phyloP scores from a whole-genome alignment of 1,140 invertebrate species.

The Polypedilum pembai region DNA sequence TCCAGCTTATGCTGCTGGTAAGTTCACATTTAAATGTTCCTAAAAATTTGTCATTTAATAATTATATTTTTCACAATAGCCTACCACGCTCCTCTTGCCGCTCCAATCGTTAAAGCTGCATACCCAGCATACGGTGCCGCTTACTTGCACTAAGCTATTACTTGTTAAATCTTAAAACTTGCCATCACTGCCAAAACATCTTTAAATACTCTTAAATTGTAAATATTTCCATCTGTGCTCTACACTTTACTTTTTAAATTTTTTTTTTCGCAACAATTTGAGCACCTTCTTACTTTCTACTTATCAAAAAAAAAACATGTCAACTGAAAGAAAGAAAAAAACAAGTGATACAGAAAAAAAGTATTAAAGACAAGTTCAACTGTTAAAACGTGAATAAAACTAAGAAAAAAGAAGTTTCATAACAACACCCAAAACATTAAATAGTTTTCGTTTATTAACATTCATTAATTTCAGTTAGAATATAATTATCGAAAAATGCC shows the following conservation, averaged over 20 bases:
- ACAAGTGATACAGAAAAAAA: background rate
- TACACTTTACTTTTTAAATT: background rate
- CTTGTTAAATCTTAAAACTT: slow-evolving; percentile 21
- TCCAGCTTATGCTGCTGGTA: slow-evolving; percentile 34
- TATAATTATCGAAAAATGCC: slow-evolving; percentile 5
- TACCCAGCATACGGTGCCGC: slow-evolving; percentile 16
- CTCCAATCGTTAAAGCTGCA: slow-evolving; percentile 8
- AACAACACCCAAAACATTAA: background rate
- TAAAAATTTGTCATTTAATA: no score
- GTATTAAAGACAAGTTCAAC: slow-evolving; percentile 2
- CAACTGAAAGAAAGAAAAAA: background rate
- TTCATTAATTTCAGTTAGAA: slow-evolving; percentile 3
- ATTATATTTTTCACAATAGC: background rate
- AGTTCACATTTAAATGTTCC: no score
- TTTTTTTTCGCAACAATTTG: background rate
- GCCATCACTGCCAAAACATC: slow-evolving; percentile 2
- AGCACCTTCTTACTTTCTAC: slow-evolving; percentile 1
- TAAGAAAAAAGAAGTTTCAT: background rate
- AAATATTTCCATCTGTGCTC: background rate
- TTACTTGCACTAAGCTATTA: background rate
- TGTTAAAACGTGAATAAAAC: slow-evolving; percentile 2
- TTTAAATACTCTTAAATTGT: slow-evolving; percentile 8
- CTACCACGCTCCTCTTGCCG: background rate
- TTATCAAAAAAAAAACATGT: background rate
- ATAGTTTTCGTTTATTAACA: background rate